Conservation (phyloP, 2,888 invertebrate genomes). For the Trisateles emortualis region DNA sequence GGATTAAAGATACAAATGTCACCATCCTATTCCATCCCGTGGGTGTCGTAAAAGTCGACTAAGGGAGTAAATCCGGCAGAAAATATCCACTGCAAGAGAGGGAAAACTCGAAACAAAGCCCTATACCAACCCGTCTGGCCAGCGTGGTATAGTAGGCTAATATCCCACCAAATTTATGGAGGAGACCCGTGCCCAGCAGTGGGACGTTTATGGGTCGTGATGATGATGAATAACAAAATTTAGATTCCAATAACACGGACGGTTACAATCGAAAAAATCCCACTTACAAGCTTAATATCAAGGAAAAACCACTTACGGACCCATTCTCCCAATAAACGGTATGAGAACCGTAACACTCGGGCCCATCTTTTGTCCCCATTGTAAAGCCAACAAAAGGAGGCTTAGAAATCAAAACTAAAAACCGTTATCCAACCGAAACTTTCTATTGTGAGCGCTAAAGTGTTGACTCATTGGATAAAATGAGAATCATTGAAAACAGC, state of each 20-base stretch:
- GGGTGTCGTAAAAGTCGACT: too few species aligned
- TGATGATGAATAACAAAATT: not conserved
- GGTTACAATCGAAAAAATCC: slow-evolving; percentile 15
- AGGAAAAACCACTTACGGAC: slow-evolving; percentile 9
- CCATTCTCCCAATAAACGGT: slow-evolving; percentile 13
- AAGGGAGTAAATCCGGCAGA: too few species aligned
- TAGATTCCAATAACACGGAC: not conserved
- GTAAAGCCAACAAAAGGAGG: slow-evolving; percentile 50
- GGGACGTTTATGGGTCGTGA: too few species aligned
- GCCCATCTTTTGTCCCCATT: slow-evolving; percentile 28
- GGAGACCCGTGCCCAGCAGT: too few species aligned
- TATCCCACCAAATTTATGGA: too few species aligned
- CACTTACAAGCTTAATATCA: slow-evolving; percentile 12
- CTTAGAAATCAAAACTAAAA: slow-evolving; percentile 64
- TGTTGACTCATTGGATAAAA: slow-evolving; percentile 65
- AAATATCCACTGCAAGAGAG: too few species aligned
- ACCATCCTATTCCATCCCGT: too few species aligned
- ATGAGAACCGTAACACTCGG: slow-evolving; percentile 20
- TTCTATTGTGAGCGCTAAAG: slow-evolving; percentile 59
- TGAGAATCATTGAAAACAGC: slow-evolving; percentile 60
- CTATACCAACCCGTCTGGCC: too few species aligned
- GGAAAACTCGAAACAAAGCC: too few species aligned
- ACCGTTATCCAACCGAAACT: slow-evolving; percentile 62
- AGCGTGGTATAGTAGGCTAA: too few species aligned
- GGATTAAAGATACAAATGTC: too few species aligned